These are phyloP conservation scores for Cairina moschata DNA, from an alignment of 2,113 vertebrate genomes.

Conservation along the genomic window DNA sequence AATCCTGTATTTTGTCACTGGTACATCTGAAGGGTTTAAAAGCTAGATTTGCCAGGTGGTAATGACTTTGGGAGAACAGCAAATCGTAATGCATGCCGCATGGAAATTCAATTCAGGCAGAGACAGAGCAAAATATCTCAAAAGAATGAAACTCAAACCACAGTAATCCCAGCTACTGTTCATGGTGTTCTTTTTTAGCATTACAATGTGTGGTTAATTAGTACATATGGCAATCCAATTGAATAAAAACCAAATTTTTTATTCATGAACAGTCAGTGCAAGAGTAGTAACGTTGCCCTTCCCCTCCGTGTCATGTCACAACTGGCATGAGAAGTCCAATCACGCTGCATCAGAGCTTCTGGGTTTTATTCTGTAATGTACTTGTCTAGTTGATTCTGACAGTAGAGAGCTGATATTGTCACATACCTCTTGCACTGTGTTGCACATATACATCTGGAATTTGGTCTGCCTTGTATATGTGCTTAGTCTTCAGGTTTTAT, in stretches of 20 bases:
- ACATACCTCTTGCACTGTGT: not conserved
- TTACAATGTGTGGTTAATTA: not conserved
- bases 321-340: not conserved
- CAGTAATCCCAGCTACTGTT: not conserved
- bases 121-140: not conserved
- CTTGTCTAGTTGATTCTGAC: not conserved
- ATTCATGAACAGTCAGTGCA: not conserved
- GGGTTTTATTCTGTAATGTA: not conserved
- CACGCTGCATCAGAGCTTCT: not conserved
- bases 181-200: not conserved
- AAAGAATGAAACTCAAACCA: not conserved
- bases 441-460: not conserved
- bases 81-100: not conserved
- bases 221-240: not conserved
- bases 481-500: not conserved
- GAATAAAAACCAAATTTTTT: not conserved
- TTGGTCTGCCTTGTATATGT: not conserved
- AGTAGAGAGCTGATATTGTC: not conserved
- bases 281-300: not conserved
- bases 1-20: not conserved
- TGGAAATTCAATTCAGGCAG: not conserved
- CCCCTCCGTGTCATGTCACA: not conserved
- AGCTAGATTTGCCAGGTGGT: not conserved
- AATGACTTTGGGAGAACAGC: not conserved
- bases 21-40: not conserved